Percentiles rank a stretch among this genome's conserved stretches.
Evolutionary conservation across 2,113 vertebrate species (phyloP).

Genomic region (Coracopsis vasa): DNA sequence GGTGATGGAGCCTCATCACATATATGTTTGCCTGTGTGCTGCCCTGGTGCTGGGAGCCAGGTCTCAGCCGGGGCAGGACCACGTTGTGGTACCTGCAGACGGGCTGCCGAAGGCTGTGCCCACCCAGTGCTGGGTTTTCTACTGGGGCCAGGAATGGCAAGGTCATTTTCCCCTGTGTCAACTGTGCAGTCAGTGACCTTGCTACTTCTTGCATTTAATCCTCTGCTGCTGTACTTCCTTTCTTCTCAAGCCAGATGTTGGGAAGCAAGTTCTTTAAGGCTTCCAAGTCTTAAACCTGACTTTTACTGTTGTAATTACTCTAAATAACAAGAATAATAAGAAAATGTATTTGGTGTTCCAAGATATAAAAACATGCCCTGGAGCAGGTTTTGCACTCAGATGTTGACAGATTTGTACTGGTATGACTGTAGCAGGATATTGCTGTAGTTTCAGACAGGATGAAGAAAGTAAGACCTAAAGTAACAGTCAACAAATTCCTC

Average conservation of each 20-base stretch:
- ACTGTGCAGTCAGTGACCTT: neutral
- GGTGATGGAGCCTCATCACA: accelerated
- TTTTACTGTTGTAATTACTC: neutral
- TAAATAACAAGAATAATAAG: neutral
- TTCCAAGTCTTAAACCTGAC: neutral
- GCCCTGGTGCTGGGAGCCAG: no score
- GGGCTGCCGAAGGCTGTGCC: neutral
- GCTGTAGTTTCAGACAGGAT: neutral
- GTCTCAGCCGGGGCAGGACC: neutral
- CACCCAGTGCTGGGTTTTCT: accelerated
- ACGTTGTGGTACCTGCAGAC: accelerated
- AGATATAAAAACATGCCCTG: neutral
- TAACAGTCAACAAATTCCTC: neutral
- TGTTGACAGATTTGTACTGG: neutral
- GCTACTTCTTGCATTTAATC: neutral
- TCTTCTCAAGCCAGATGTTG: neutral
- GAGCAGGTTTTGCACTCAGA: neutral
- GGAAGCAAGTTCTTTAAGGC: neutral
- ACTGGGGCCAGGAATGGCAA: accelerated
- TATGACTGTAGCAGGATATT: neutral
- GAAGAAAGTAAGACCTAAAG: neutral
- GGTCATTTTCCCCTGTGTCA: neutral
- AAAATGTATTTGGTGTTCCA: neutral
- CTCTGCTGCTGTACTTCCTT: neutral
- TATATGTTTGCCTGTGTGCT: accelerated